Evolutionary conservation across 2,797 vertebrate species (phyloP).

Genomic region (Arnoldichthys spilopterus): DNA sequence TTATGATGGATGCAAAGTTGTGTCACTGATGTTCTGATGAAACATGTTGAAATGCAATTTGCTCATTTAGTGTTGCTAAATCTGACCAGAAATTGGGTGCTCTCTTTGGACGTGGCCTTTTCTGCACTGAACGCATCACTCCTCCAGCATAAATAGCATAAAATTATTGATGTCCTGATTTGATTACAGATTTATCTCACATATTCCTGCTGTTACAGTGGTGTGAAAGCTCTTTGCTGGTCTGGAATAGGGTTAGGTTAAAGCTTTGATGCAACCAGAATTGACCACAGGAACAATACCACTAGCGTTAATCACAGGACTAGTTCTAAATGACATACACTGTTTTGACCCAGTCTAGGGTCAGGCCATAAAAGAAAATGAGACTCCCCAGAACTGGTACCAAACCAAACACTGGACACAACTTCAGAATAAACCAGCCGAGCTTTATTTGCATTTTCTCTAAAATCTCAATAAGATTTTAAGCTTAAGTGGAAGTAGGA

Average conservation of each 20-base stretch:
- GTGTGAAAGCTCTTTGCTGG: constrained; percentile 18
- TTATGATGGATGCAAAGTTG: neutral
- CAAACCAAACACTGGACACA: too few relatives aligned
- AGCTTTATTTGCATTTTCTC: too few relatives aligned
- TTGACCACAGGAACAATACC: neutral
- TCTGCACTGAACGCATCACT: neutral
- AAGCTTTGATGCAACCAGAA: neutral
- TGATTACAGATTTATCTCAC: constrained; percentile 11
- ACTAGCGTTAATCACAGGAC: neutral
- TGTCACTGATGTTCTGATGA: neutral
- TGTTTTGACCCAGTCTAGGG: too few relatives aligned
- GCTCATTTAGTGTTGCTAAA: neutral
- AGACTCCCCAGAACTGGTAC: too few relatives aligned
- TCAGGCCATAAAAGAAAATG: too few relatives aligned
- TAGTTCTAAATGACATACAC: too few relatives aligned
- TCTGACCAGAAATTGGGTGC: neutral
- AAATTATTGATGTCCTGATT: neutral
- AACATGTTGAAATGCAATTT: constrained; percentile 5
- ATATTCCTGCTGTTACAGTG: neutral
- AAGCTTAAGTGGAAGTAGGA: too few relatives aligned
- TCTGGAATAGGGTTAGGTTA: constrained; percentile 12
- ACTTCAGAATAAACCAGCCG: too few relatives aligned
- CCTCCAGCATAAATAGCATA: neutral
- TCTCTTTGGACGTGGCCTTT: neutral
- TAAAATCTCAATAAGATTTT: too few relatives aligned